Base-by-base conservation (phyloP, 1,140 invertebrate genomes). In the Pseudomyrmex pallidus region DNA sequence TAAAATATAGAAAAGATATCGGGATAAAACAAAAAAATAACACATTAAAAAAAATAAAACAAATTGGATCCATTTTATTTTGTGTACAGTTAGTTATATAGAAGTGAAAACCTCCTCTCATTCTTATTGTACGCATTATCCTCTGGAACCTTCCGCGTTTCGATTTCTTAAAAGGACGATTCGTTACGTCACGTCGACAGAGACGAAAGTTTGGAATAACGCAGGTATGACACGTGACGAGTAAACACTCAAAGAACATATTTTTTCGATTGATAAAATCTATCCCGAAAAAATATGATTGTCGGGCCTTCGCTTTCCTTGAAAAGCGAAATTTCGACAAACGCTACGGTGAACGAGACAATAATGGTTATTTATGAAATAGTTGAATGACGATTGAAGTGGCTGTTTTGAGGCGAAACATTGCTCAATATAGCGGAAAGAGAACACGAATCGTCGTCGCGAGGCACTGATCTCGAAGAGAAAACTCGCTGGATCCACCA, bases 341-440 rank as follows among this genome's bases (percentile, higher is more conserved):
- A 61, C 68, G 76, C 50, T 8, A 35, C 67, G 44, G 67, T 74
- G 88, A 90, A 87, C 57, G 73, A 72, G 67, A 90, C 85, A 88
- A 87, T 90, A 90, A 90, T 86, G 77, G 90, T 82, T 90, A 91
- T 91, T 91, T 91, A 90, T 89, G 89, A 88, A 90, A 84, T 85
- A 25, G 56, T 78, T 85, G 76, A 85, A 89, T 87, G n/a, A 64
- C 64, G 77, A 77, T 84, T 66, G 15, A 20, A 54, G 50, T 46
- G 82, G 80, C 25, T 87, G 70, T 82, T 64, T 80, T 77, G 73
- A 74, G 70, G 78, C 72, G 84, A 74, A 84, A 85, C 76, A 84
- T 88, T 90, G 89, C 85, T 90, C 83, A 90, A 90, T 90, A 89
- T 86, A 77, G 90, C 72, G 90, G 89, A 90, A 91, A 88, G 62